These are phyloP conservation scores for Meandrusa payeni DNA, from an alignment of 2,888 invertebrate genomes.

Conservation along the genomic window DNA sequence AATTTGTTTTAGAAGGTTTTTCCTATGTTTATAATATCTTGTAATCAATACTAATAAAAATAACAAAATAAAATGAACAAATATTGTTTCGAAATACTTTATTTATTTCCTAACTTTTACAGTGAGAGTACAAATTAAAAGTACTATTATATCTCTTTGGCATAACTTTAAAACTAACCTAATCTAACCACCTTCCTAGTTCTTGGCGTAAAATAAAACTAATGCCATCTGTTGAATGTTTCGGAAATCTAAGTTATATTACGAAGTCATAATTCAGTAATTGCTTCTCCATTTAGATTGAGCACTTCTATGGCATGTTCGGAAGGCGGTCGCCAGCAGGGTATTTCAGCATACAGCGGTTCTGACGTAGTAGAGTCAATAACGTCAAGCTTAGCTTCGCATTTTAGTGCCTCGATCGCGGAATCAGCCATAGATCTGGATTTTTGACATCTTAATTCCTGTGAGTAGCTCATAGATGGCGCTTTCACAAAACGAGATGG, in stretches of 20 bases:
- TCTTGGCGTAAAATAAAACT: conserved; percentile 11
- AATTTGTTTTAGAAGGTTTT: too few relatives aligned
- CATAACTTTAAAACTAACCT: conserved; percentile 23
- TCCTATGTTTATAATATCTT: too few relatives aligned
- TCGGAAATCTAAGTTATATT: background rate
- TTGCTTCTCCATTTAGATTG: conserved; percentile 70
- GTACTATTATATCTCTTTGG: conserved; percentile 27
- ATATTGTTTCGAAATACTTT: too few relatives aligned
- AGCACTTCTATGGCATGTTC: conserved; percentile 69
- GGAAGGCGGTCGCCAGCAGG: conserved; percentile 75
- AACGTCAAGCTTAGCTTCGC: conserved; percentile 66
- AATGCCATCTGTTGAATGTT: conserved; percentile 48
- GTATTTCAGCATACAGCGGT: conserved; percentile 86
- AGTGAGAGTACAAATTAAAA: conserved; percentile 20
- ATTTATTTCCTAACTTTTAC: conserved; percentile 6
- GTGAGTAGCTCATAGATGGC: conserved; percentile 55
- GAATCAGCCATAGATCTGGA: conserved; percentile 58
- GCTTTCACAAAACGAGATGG: conserved; percentile 47
- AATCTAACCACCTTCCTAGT: conserved; percentile 1
- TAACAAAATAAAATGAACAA: too few relatives aligned
- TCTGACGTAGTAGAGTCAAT: conserved; percentile 71
- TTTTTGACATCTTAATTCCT: conserved; percentile 49
- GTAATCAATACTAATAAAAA: too few relatives aligned
- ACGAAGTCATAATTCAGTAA: conserved; percentile 71
- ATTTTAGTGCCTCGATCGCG: conserved; percentile 66